phyloP scores from a whole-genome alignment of 2,888 invertebrate genomes.

The Sicus ferrugineus region DNA sequence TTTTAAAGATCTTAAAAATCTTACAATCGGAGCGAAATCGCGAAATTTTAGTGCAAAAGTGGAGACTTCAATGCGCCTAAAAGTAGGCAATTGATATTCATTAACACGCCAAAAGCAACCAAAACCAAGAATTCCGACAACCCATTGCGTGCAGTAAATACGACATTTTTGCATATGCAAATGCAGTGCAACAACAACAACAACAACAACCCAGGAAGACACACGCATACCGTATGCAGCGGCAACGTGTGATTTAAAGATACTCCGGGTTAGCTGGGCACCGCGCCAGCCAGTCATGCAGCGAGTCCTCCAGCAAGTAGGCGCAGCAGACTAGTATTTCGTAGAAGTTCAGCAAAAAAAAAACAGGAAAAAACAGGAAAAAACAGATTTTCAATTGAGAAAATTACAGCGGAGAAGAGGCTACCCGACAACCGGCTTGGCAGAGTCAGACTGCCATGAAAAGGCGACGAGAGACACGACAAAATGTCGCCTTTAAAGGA shows the following conservation, averaged over 20 bases:
- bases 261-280: too few species aligned
- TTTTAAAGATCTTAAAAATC: too few species aligned
- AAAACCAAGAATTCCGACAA: not conserved
- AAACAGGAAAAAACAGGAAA: not conserved
- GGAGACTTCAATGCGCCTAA: not conserved
- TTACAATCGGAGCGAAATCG: too few species aligned
- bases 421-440: not conserved
- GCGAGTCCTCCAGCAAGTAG: not conserved
- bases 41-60: too few species aligned
- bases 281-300: not conserved
- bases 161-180: slow-evolving; percentile 10
- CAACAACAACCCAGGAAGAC: not conserved
- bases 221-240: not conserved
- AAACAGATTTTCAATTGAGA: slow-evolving; percentile 9
- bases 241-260: not conserved
- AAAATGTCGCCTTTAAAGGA: slow-evolving; percentile 32
- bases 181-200: not conserved
- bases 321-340: not conserved
- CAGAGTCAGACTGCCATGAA: not conserved
- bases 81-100: not conserved
- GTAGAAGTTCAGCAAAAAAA: not conserved
- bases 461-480: slow-evolving; percentile 31
- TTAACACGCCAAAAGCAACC: not conserved
- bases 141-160: slow-evolving; percentile 1
- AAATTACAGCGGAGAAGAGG: not conserved